Base-by-base conservation (phyloP, 2,888 invertebrate species). In the Philaethria dido region DNA sequence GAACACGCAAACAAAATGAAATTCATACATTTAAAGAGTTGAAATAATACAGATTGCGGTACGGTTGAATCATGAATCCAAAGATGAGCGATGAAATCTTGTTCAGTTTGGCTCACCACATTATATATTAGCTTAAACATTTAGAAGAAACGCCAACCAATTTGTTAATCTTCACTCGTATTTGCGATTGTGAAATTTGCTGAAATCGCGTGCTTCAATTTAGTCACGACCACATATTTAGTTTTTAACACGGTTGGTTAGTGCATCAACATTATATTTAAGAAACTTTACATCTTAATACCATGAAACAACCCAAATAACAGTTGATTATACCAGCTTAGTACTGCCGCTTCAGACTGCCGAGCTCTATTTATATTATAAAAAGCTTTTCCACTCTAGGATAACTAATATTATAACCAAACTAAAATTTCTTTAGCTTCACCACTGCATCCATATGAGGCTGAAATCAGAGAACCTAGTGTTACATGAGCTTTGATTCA, bases 81-180 rank as follows among this genome's bases (percentile, higher is more conserved):
- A 84, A 78, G 72, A 83, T 73, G 83, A 83, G 72, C 74, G 77
- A 75, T 78, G 79, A 82, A 85, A 83, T 85, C 75, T 68, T 81
- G 82, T 86, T 79, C 75, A 78, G 83, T 77, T 78, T 74, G 74
- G 73, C 77, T 80, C 76, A 75, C 60, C 70, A 74, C 76, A 73
- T 45, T 72, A 73, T 77, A 74, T 77, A 74, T 72, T 72, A 71
- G 69, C 74, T 76, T 59, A 69, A 72, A 66, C 64, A 57, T 72
- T 68, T 72, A 71, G 63, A n/a, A n/a, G n/a, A 68, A 62, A 66
- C 68, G 62, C 69, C 67, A 69, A 71, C 67, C 18, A 68, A 63
- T 69, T 65, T 62, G 20, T 67, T 64, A 68, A 65, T 69, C 60
- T 45, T 61, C 55, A 45, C 52, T 50, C 57, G 57, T 52, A 44